Base-by-base conservation (phyloP, 2,888 invertebrate genomes). In the Mylabris sibirica region DNA sequence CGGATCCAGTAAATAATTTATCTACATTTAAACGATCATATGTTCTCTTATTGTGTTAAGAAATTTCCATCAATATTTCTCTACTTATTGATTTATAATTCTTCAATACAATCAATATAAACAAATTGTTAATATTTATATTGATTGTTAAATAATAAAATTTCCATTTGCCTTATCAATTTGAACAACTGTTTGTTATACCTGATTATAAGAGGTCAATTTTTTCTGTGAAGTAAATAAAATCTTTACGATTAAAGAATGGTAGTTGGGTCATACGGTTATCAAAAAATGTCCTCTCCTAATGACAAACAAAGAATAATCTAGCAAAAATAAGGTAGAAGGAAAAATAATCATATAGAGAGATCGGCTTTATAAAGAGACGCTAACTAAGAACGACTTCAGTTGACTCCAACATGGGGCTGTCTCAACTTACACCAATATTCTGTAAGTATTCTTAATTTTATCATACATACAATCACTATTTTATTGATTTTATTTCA, bases 401-500 rank as follows among this genome's bases (percentile, higher is more conserved):
- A 53, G 53, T 53, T 53, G 53, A 22, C 22, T 24, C 5, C 53
- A 53, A 53, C 53, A 53, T 53, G 53, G 53, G 53, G 53, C 53
- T 53, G 53, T 11, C 53, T 24, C 53, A 53, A 53, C 22, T 53
- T 53, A 3, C 5, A 11, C 2, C 12, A 11, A 24, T 20, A 12
- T 53, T 53, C 22, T 22, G 53, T 53, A 24, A 53, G 53, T 53
- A 53, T 1, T 53, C 8, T 53, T 12, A 4, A 20, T 8, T 49
- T 49, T 49, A 9, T 9, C 0, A 9, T 12, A 12, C 1, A 3
- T 53, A 3, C 1, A 3, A 5, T 53, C 11, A 11, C 3, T 22
- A 17, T 35, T 53, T 3, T 11, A 2, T 30, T 65, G 17, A 22
- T n/a, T n/a, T n/a, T n/a, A n/a, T 34, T 66, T 61, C 34, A 38